Base-by-base conservation (phyloP, 2,888 invertebrate genomes). In the Sthenelais limicola region DNA sequence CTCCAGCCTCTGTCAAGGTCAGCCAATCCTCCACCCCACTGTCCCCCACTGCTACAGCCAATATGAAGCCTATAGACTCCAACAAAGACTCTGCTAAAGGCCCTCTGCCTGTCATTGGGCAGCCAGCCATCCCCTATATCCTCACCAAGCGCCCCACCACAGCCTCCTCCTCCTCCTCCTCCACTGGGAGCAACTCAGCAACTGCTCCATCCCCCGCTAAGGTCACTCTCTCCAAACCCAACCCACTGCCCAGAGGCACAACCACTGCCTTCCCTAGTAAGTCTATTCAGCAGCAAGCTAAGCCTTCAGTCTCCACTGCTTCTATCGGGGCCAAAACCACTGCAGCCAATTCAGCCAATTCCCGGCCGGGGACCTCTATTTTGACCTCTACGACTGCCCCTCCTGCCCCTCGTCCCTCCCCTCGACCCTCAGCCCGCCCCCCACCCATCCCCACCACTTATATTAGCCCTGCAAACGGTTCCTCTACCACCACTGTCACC, bases 121-220 rank as follows among this genome's bases (percentile, higher is more conserved):
- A 62, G 38, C 62, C 62, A 38, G 62, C 38, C 21, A 62, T 62
- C n/a, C 62, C 62, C 3, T 62, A 62, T 28, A 18, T 62, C 12
- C 38, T 62, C 38, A 35, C 35, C 35, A 62, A 62, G 62, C 35
- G 62, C 7, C 15, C 24, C 1, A 43, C 28, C 3, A 43, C 43
- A 12, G 9, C 43, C 12, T 43, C 43, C 12, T 43, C 43, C 43
- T 12, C 43, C 18, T 12, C 12, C 18, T 43, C 43, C 9, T 9
- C 12, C 43, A n/a, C n/a, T n/a, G 43, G 43, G 43, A 9, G 24
- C 1, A 24, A 12, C 18, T 21, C 62, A n/a, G 1, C 62, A 15
- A 3, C 62, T 15, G 3, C 24, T 15, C 15, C 38, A 2, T 3
- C 56, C 30, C 28, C 4, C 1, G 3, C 33, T n/a, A n/a, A n/a